A percentile compares a stretch with the other conserved stretches of the same genome.
Evolutionary conservation across 2,888 invertebrate genomes (phyloP).

Genomic region (Hecatera dysodea): DNA sequence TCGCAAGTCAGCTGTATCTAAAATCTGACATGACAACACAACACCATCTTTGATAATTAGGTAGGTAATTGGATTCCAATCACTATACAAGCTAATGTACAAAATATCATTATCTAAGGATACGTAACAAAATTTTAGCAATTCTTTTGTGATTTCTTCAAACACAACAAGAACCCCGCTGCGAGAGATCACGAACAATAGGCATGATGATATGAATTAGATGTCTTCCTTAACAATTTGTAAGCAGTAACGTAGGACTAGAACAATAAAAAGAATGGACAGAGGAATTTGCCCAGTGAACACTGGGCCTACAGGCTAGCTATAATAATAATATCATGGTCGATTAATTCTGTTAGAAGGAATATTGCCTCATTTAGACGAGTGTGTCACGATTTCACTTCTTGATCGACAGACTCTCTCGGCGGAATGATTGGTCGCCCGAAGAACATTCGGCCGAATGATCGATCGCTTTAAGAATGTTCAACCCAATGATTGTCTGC

Average conservation of each 20-base stretch:
- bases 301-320: neutral
- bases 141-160: too few species aligned
- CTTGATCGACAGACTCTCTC: too few species aligned
- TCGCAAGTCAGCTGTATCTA: slow-evolving; percentile 16
- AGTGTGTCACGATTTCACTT: too few species aligned
- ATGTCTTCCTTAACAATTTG: neutral
- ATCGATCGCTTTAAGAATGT: too few species aligned
- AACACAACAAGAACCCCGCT: too few species aligned
- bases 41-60: slow-evolving; percentile 15
- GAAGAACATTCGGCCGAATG: neutral
- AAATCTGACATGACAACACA: slow-evolving; percentile 33
- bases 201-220: neutral
- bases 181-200: neutral
- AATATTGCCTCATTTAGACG: slow-evolving; percentile 1
- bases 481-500: too few species aligned
- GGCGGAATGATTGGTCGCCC: neutral
- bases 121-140: neutral
- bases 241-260: neutral
- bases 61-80: slow-evolving; percentile 26
- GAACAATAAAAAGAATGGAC: neutral
- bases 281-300: neutral
- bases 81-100: slow-evolving; percentile 1
- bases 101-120: slow-evolving; percentile 9
- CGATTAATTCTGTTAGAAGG: too few species aligned
- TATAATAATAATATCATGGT: too few species aligned